Evolutionary conservation across 1,140 invertebrate species (phyloP).

Genomic region (Epicauta chinensis): DNA sequence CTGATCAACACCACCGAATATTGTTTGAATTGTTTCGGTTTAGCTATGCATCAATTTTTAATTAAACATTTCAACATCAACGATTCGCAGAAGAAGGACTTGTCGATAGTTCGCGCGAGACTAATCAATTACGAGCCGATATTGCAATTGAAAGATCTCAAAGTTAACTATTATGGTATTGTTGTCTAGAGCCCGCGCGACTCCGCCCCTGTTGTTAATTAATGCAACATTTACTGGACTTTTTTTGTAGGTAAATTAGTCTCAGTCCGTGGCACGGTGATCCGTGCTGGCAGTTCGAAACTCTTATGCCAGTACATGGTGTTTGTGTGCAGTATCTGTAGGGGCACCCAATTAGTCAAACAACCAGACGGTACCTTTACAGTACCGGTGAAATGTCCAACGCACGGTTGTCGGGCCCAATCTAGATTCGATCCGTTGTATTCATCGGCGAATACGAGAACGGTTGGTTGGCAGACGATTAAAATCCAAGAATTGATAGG

Average conservation of each 20-base stretch:
- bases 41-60: slow-evolving; percentile 65
- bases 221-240: slow-evolving; percentile 13
- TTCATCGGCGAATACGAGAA: slow-evolving; percentile 63
- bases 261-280: slow-evolving; percentile 78
- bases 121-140: slow-evolving; percentile 64
- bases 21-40: slow-evolving; percentile 59
- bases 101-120: slow-evolving; percentile 54
- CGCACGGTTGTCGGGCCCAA: slow-evolving; percentile 50
- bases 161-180: slow-evolving; percentile 75
- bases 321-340: slow-evolving; percentile 73
- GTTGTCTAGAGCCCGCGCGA: too few relatives aligned
- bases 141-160: slow-evolving; percentile 64
- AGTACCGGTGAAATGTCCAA: slow-evolving; percentile 50
- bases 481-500: slow-evolving; percentile 68
- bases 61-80: slow-evolving; percentile 46
- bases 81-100: slow-evolving; percentile 29
- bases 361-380: slow-evolving; percentile 57
- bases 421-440: slow-evolving; percentile 62
- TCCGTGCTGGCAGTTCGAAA: slow-evolving; percentile 70
- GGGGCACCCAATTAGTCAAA: slow-evolving; percentile 51
- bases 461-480: slow-evolving; percentile 71
- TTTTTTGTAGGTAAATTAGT: slow-evolving; percentile 67
- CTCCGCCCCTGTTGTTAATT: too few relatives aligned
- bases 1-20: slow-evolving; percentile 57
- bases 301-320: slow-evolving; percentile 69